Conservation (phyloP, 2,113 vertebrate genomes). For the Cryptoleucopteryx plumbea region DNA sequence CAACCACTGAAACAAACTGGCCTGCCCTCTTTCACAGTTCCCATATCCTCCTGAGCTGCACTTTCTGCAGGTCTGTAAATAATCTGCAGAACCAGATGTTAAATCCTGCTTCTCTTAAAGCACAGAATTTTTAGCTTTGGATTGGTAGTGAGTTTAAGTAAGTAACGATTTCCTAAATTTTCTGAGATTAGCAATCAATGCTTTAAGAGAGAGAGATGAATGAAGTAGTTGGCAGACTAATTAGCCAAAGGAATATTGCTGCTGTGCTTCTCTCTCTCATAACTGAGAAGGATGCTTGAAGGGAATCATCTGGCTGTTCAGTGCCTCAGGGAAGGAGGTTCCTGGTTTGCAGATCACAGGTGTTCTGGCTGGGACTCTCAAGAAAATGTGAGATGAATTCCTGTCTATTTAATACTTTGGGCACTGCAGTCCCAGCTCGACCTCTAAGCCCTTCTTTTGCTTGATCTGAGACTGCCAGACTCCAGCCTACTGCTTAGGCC, state of each 20-base stretch:
- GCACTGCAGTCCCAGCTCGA: background rate
- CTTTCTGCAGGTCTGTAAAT: background rate
- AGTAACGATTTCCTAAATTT: background rate
- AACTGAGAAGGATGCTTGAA: background rate
- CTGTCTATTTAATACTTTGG: background rate
- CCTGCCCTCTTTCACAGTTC: background rate
- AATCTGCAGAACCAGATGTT: background rate
- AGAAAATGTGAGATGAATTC: background rate
- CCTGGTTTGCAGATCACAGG: background rate
- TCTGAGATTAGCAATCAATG: background rate
- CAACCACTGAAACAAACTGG: background rate
- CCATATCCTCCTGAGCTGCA: background rate
- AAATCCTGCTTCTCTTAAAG: background rate
- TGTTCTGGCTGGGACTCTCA: background rate
- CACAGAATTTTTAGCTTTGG: background rate
- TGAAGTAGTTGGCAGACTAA: background rate
- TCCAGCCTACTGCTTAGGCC: background rate
- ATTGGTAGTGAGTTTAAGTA: background rate
- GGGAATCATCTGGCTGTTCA: background rate
- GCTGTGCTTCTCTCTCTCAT: background rate
- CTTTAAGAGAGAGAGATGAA: background rate
- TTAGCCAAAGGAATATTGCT: background rate
- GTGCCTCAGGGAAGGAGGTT: background rate
- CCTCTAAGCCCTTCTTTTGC: background rate
- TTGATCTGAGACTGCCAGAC: background rate